A percentile compares a stretch with the other conserved stretches of the same genome.
phyloP scores from a whole-genome alignment of 2,113 vertebrate genomes.

The Epinephelus fuscoguttatus region DNA sequence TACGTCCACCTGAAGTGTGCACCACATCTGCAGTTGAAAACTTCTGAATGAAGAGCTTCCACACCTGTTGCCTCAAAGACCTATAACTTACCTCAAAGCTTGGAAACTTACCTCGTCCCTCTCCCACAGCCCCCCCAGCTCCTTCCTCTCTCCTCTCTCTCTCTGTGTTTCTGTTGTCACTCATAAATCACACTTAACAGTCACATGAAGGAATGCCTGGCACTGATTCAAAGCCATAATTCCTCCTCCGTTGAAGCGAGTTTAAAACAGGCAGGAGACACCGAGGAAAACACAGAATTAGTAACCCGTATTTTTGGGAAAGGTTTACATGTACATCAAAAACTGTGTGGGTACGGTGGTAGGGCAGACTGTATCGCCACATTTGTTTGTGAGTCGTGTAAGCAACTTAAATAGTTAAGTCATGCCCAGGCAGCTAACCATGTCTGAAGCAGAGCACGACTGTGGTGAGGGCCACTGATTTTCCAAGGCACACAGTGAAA shows the following conservation, averaged over 20 bases:
- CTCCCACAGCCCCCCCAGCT: background rate
- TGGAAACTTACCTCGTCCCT: conserved; percentile 26
- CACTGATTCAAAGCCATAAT: conserved; percentile 63
- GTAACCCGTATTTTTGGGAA: conserved; percentile 57
- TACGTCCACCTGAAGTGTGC: conserved; percentile 6
- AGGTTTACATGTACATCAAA: conserved; percentile 60
- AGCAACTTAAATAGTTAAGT: conserved; percentile 63
- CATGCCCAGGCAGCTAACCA: conserved; percentile 48
- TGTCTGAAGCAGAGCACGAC: conserved; percentile 53
- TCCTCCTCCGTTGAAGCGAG: conserved; percentile 54
- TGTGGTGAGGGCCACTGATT: conserved; percentile 58
- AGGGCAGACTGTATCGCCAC: conserved; percentile 44
- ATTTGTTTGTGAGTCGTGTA: conserved; percentile 69
- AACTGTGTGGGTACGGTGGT: conserved; percentile 23
- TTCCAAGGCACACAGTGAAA: conserved; percentile 32
- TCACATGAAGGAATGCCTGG: conserved; percentile 71
- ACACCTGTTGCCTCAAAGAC: conserved; percentile 66
- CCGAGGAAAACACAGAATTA: conserved; percentile 65
- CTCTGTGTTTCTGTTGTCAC: conserved; percentile 62
- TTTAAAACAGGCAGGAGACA: conserved; percentile 61
- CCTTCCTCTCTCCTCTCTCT: conserved; percentile 18
- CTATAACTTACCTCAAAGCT: conserved; percentile 50
- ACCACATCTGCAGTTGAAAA: conserved; percentile 21
- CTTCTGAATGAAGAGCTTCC: conserved; percentile 34
- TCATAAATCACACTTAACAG: conserved; percentile 71